A percentile compares a stretch with the other conserved stretches of the same genome.
phyloP scores from a whole-genome alignment of 2,888 invertebrate genomes.

The Bhutanitis thaidina region DNA sequence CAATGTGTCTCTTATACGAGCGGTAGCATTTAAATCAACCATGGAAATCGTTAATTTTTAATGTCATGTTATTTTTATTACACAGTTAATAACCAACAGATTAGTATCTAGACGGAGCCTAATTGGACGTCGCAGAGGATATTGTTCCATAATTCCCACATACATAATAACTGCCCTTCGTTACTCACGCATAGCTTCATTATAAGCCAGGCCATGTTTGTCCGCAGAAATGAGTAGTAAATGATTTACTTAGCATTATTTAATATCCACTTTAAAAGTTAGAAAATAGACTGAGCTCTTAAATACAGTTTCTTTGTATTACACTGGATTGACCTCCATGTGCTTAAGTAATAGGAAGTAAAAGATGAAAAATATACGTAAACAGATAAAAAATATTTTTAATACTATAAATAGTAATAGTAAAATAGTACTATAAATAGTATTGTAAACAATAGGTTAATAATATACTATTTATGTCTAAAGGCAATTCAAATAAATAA shows the following conservation, averaged over 20 bases:
- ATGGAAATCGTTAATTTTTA: constrained; percentile 8
- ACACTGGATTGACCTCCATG: too few species aligned
- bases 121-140: constrained; percentile 17
- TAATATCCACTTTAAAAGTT: too few species aligned
- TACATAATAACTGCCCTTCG: constrained; percentile 17
- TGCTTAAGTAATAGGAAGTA: too few species aligned
- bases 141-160: constrained; percentile 22
- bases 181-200: neutral
- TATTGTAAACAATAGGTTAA: too few species aligned
- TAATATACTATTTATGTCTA: too few species aligned
- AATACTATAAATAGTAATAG: too few species aligned
- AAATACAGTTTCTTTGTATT: too few species aligned
- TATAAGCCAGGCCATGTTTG: constrained; percentile 16
- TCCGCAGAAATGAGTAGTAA: constrained; percentile 10
- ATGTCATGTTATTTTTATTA: constrained; percentile 16
- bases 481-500: too few species aligned
- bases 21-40: constrained; percentile 4
- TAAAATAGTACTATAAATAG: too few species aligned
- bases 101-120: constrained; percentile 17
- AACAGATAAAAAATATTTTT: too few species aligned
- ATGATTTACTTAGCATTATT: neutral
- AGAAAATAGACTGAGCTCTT: too few species aligned
- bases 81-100: constrained; percentile 10
- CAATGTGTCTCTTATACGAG: neutral
- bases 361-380: too few species aligned